Evolutionary conservation across 2,797 vertebrate genomes (phyloP), one percentile per base, ranked within the genome.

Genomic region (Psittacula derbiana): DNA sequence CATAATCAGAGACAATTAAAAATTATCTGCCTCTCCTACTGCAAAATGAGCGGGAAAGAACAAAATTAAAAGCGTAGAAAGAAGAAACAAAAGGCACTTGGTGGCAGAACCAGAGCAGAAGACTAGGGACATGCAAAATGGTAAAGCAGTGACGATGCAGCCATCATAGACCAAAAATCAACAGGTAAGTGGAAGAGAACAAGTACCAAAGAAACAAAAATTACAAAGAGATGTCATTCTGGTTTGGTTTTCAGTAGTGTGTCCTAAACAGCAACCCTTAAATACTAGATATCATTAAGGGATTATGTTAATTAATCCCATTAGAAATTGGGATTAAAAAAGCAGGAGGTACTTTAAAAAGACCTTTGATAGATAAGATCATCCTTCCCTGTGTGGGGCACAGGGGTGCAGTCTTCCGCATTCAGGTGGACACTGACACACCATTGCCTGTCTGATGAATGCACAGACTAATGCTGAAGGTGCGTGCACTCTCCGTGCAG

Each of bases 41-140:
- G 57, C 72, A 41, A 90, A 67, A 16, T 1, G 3, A 10, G 8
- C 0, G 0, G 2, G 6, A 10, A 17, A 33, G 18, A 44, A 52
- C 13, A 25, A 38, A 69, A 50, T 60, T 11, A 41, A 69, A 50
- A 72, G 23, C 3, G 2, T 6, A 31, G 24, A 64, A 69, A 61
- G 18, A 40, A 57, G 50, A 78, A 88, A 41, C 12, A 18, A 38
- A 75, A 80, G 14, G 24, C 49, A 12, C 5, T 13, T 16, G 20
- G 14, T 64, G 50, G 43, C 61, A 62, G 71, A 80, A 73, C 36
- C 2, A 3, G 38, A 89, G 36, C 44, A 43, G 65, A 69, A 38
- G 9, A 38, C 38, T 50, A 21, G 23, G 7, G 16, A 88, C 14
- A 14, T 70, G 23, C 43, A 60, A 52, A 91, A 92, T 33, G 49